Evolutionary conservation across 2,113 vertebrate genomes (phyloP).

Genomic region (Vicugna pacos): DNA sequence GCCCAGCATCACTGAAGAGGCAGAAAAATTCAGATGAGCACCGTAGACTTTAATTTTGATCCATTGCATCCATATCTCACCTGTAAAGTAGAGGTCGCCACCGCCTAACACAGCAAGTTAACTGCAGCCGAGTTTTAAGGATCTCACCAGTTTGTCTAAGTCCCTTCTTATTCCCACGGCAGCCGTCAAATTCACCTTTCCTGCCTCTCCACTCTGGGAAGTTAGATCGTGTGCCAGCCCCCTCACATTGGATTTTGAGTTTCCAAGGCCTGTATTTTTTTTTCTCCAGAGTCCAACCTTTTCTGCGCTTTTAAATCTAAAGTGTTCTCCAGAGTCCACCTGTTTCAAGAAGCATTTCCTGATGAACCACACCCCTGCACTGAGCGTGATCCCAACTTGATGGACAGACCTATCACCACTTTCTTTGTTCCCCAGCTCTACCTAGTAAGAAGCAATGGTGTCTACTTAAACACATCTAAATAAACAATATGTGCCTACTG

Average conservation of each 20-base stretch:
- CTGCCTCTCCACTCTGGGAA: background rate
- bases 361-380: background rate
- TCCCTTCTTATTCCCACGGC: background rate
- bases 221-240: background rate
- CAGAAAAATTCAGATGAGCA: background rate
- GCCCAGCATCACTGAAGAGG: background rate
- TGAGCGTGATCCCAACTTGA: background rate
- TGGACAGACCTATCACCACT: background rate
- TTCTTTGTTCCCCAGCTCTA: slow-evolving; percentile 38
- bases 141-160: background rate
- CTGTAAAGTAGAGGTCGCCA: background rate
- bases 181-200: background rate
- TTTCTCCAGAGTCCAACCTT: background rate
- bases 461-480: slow-evolving; percentile 57
- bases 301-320: background rate
- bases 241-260: background rate
- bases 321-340: background rate
- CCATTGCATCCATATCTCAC: background rate
- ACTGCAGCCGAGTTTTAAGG: background rate
- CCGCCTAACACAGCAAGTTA: background rate
- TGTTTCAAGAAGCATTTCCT: background rate
- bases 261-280: background rate
- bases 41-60: background rate
- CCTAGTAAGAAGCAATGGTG: background rate
- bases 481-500: background rate